Evolutionary conservation across 1,140 invertebrate species (phyloP).

Genomic region (Scaptomyza hsui): DNA sequence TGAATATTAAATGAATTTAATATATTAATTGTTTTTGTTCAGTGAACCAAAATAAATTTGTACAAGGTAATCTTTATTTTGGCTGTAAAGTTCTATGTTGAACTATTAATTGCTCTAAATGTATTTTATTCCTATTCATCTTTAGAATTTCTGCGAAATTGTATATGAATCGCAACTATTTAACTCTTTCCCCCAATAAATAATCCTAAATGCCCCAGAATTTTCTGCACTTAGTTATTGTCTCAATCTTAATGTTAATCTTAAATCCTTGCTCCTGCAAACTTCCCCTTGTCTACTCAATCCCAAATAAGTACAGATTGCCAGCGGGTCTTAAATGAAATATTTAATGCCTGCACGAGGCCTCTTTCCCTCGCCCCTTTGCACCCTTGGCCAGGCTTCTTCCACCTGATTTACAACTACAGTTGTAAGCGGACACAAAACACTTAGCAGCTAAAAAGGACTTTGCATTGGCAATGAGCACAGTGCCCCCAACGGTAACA

Average conservation of each 20-base stretch:
- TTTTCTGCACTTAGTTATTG: neutral
- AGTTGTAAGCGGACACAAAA: conserved; percentile 77
- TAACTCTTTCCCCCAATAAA: neutral
- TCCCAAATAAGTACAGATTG: too few species aligned
- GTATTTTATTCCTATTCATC: too few species aligned
- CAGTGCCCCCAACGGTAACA: conserved; percentile 21
- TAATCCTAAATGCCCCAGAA: neutral
- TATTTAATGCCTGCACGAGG: conserved; percentile 49
- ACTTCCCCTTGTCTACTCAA: too few species aligned
- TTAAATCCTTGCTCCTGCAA: neutral
- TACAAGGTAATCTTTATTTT: too few species aligned
- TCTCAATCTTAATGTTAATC: conserved; percentile 3
- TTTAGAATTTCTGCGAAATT: too few species aligned
- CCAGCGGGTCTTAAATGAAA: conserved; percentile 36
- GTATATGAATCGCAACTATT: too few species aligned
- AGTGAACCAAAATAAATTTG: too few species aligned
- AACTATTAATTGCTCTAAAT: too few species aligned
- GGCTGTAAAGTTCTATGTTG: too few species aligned
- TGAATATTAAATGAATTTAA: too few species aligned
- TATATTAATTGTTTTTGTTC: too few species aligned
- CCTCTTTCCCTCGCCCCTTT: neutral
- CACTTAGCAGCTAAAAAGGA: conserved; percentile 80
- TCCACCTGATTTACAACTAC: conserved; percentile 68
- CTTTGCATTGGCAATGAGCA: conserved; percentile 76
- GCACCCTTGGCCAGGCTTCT: conserved; percentile 15